Percentiles rank a stretch among this genome's conserved stretches.
These are phyloP conservation scores for Vultur gryphus DNA, from an alignment of 2,797 vertebrate genomes.

Conservation along the genomic window DNA sequence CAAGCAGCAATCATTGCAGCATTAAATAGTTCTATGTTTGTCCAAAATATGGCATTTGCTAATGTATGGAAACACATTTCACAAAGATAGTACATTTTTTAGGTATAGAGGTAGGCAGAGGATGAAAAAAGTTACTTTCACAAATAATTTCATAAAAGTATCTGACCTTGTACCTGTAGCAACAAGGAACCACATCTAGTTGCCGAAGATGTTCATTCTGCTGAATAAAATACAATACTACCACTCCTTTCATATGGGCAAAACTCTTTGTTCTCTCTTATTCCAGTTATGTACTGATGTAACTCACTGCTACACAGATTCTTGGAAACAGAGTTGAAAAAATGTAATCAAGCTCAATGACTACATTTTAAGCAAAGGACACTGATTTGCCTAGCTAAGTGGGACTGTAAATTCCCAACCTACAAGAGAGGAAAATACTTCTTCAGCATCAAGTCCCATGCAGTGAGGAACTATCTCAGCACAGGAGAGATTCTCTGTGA, in stretches of 20 bases:
- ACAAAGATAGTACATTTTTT: background rate
- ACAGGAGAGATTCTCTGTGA: background rate
- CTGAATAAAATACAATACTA: background rate
- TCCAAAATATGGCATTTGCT: background rate
- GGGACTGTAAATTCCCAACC: background rate
- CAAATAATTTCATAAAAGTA: background rate
- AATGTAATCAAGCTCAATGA: background rate
- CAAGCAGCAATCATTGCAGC: background rate
- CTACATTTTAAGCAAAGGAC: background rate
- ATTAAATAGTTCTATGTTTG: background rate
- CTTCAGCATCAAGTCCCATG: background rate
- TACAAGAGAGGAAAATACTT: background rate
- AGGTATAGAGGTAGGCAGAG: background rate
- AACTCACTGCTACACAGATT: background rate
- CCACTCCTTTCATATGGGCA: background rate
- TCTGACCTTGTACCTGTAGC: background rate
- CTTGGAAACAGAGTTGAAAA: background rate
- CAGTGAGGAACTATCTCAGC: background rate
- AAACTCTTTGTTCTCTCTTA: background rate
- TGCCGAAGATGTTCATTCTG: background rate
- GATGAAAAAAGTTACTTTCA: background rate
- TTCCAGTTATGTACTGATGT: background rate
- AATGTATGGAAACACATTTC: background rate
- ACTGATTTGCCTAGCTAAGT: background rate
- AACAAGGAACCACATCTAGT: background rate